phyloP scores from a whole-genome alignment of 2,113 vertebrate genomes.

The Apteryx mantelli region DNA sequence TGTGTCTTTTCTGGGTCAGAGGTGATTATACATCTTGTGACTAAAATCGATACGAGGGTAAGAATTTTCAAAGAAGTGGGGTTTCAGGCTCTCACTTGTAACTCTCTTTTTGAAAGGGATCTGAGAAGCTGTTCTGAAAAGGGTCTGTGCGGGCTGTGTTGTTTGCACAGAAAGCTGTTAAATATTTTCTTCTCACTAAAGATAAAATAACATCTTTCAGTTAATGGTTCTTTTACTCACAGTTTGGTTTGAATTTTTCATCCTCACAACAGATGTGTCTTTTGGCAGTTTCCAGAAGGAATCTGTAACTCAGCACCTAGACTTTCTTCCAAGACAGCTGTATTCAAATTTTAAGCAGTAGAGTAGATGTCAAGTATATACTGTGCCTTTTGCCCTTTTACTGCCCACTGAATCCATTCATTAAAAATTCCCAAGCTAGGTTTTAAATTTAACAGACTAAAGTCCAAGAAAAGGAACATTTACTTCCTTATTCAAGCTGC shows the following conservation, averaged over 20 bases:
- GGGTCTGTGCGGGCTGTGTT: neutral
- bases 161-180: neutral
- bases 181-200: neutral
- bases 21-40: neutral
- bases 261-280: neutral
- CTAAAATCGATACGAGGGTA: neutral
- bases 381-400: constrained; percentile 22
- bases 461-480: neutral
- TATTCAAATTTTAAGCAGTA: constrained; percentile 21
- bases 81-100: neutral
- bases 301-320: neutral
- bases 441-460: neutral
- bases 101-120: neutral
- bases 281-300: neutral
- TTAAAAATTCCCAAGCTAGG: neutral
- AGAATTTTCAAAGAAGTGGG: neutral
- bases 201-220: neutral
- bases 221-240: constrained; percentile 29
- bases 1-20: neutral
- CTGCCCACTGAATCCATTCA: constrained; percentile 26
- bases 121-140: neutral
- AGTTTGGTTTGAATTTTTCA: constrained; percentile 29
- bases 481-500: neutral
- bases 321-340: constrained; percentile 41
- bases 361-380: constrained; percentile 6